These are phyloP conservation scores for Iselma pallidipennis DNA, from an alignment of 2,888 invertebrate species.

Conservation along the genomic window DNA sequence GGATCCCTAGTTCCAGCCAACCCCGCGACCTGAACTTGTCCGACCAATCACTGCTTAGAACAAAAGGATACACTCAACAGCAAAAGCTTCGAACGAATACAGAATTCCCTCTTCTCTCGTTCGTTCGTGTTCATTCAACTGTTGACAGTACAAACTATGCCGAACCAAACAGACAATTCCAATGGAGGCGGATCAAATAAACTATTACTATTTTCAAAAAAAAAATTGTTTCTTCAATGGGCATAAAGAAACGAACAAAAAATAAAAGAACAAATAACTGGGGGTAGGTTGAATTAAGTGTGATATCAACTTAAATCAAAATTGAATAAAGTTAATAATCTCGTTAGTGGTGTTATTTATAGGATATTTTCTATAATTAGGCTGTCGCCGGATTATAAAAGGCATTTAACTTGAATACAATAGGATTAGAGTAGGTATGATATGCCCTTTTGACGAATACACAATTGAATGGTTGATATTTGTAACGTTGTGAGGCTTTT, in stretches of 20 bases:
- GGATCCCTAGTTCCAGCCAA: conserved; percentile 35
- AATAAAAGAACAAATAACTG: too few relatives aligned
- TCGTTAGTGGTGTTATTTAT: conserved; percentile 38
- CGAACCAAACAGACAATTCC: background rate
- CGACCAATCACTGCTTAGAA: conserved; percentile 58
- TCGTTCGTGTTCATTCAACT: background rate
- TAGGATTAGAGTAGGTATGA: conserved; percentile 46
- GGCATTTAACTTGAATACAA: conserved; percentile 43
- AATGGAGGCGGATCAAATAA: too few relatives aligned
- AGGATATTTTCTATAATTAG: conserved; percentile 46
- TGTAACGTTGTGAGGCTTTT: conserved; percentile 47
- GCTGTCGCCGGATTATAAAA: conserved; percentile 41
- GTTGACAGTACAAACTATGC: background rate
- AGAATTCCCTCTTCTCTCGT: background rate
- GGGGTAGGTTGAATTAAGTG: too few relatives aligned
- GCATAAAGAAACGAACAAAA: too few relatives aligned
- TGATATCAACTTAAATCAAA: background rate
- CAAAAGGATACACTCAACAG: conserved; percentile 55
- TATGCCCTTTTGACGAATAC: conserved; percentile 46
- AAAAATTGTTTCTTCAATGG: too few relatives aligned
- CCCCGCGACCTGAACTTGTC: conserved; percentile 53
- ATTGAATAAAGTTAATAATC: conserved; percentile 9
- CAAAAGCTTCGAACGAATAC: conserved; percentile 42
- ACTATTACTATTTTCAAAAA: too few relatives aligned
- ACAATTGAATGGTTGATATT: conserved; percentile 49